Evolutionary conservation across 2,113 vertebrate genomes (phyloP), one percentile per base, ranked within the genome.

Genomic region (Tragelaphus strepsiceros): DNA sequence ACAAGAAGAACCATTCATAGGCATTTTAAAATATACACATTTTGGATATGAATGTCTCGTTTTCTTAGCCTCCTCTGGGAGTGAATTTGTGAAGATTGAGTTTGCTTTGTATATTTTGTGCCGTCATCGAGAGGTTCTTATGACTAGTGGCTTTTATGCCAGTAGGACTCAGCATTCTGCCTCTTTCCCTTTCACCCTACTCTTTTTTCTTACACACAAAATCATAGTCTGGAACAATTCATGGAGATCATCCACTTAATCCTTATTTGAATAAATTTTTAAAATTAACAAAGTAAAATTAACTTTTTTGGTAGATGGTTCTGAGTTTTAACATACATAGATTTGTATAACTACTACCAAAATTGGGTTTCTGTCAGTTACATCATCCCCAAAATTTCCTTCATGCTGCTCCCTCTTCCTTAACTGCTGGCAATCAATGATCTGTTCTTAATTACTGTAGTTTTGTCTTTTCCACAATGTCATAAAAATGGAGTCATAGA

Each of bases 1-100:
- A 97, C 96, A 97, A 97, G 92, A 96, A 86, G 83, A 95, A 43
- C 82, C 82, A 87, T 97, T 98, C 97, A 97, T 24, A 51, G 85
- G 49, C 91, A 61, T 94, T 96, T 88, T 17, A 10, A 94, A 46
- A 93, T 64, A 89, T 85, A 87, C 92, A 92, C 82, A 67, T 86
- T 97, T 97, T 96, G 94, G 88, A 96, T 90, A 77, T 53, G 88
- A 94, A 88, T 92, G 86, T 86, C 92, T 81, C 59, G 82, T 97
- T 97, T 97, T 94, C 91, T 94, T 95, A 91, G 53, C 64, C 61
- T 78, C 54, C 94, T 78, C 61, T 94, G 82, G 64, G 93, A 96
- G 82, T 67, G 32, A 2, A 35, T 78, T 95, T 97, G 81, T 71
- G 71, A 94, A 94, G 94, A 64, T 62, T 84, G 93, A 58, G 24